These are phyloP conservation scores for Muntiacus reevesi DNA, from an alignment of 2,113 vertebrate species.

Conservation along the genomic window DNA sequence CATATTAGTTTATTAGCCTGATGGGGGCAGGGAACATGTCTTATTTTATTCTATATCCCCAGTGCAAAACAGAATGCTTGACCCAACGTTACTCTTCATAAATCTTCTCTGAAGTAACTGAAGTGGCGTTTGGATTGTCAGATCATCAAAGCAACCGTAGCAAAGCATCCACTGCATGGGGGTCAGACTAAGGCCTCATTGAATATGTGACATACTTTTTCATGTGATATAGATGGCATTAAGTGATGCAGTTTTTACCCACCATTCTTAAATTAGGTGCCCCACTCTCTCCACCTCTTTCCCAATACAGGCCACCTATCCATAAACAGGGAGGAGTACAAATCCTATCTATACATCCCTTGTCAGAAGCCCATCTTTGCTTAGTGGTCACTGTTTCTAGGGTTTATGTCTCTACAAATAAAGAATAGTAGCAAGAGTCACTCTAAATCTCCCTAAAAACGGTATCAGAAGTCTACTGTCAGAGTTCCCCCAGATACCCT, in stretches of 20 bases:
- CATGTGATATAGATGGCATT: neutral
- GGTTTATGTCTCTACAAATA: neutral
- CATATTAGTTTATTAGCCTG: neutral
- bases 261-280: neutral
- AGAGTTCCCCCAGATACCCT: neutral
- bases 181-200: neutral
- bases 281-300: neutral
- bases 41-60: neutral
- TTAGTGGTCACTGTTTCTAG: neutral
- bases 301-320: neutral
- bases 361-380: neutral
- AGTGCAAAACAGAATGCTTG: neutral
- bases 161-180: neutral
- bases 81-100: neutral
- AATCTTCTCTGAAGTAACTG: neutral
- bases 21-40: neutral
- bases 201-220: neutral
- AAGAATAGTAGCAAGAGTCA: neutral
- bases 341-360: neutral
- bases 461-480: neutral
- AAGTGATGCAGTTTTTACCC: neutral
- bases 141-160: neutral
- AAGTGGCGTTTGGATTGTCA: neutral
- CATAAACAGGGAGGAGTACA: neutral
- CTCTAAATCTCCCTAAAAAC: neutral